A percentile compares a stretch with the other conserved stretches of the same genome.
Conservation (phyloP, 1,140 invertebrate species). For the Diorhabda sublineata region DNA sequence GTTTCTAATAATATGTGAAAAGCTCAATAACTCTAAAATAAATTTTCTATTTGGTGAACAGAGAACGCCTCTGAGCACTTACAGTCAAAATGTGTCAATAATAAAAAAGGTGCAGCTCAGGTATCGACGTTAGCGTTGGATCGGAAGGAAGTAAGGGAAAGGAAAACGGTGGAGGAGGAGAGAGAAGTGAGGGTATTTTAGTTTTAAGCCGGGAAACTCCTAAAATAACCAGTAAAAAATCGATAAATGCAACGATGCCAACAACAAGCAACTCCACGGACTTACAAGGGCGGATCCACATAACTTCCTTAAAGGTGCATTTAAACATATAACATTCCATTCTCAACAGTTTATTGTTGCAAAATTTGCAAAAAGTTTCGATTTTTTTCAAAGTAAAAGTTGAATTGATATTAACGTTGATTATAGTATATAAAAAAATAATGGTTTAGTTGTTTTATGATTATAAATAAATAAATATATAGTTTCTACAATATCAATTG, state of each 20-base stretch:
- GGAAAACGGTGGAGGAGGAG: constrained; percentile 4
- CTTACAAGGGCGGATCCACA: not conserved
- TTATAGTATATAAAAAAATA: too few relatives aligned
- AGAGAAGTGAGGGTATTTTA: constrained; percentile 10
- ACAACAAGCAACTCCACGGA: constrained; percentile 25
- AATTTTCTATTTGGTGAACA: not conserved
- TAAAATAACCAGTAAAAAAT: constrained; percentile 32
- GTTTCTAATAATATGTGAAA: too few relatives aligned
- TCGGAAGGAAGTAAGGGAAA: constrained; percentile 17
- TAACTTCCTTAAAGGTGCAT: too few relatives aligned
- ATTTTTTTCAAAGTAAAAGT: too few relatives aligned
- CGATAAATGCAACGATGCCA: constrained; percentile 30
- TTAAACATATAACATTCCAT: too few relatives aligned
- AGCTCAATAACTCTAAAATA: too few relatives aligned
- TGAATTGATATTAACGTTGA: too few relatives aligned
- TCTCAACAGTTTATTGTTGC: too few relatives aligned
- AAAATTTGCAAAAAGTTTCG: too few relatives aligned
- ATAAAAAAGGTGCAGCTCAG: constrained; percentile 18
- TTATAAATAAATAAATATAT: too few relatives aligned
- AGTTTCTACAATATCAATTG: too few relatives aligned
- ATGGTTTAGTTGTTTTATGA: too few relatives aligned
- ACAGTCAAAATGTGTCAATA: constrained; percentile 20
- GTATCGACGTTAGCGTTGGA: constrained; percentile 5
- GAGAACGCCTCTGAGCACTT: not conserved
- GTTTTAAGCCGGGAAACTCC: constrained; percentile 27